Percentiles rank a stretch among this genome's conserved stretches.
phyloP scores from a whole-genome alignment of 1,140 invertebrate genomes.

The Wasmannia auropunctata region DNA sequence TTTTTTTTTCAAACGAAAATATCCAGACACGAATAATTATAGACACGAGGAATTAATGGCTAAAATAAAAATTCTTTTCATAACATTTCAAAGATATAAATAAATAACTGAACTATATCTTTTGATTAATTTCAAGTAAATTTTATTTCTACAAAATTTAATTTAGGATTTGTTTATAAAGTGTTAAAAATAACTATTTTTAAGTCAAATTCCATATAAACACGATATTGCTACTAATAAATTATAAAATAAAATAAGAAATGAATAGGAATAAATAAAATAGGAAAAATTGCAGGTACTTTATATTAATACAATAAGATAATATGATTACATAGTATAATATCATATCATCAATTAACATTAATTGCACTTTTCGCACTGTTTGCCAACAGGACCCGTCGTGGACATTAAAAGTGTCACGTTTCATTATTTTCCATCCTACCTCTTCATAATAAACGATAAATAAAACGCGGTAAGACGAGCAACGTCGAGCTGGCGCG shows the following conservation, averaged over 20 bases:
- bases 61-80: background rate
- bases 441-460: slow-evolving; percentile 24
- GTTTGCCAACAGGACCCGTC: background rate
- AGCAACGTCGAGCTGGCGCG: slow-evolving; percentile 27
- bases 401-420: background rate
- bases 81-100: background rate
- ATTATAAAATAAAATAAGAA: background rate
- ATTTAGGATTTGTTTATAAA: background rate
- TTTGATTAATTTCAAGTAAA: background rate
- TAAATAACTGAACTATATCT: background rate
- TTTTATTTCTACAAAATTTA: background rate
- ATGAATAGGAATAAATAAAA: no score
- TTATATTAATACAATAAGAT: background rate
- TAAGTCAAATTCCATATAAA: background rate
- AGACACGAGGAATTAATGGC: background rate
- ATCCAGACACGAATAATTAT: background rate
- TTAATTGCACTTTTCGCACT: background rate
- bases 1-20: background rate
- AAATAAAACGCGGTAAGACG: slow-evolving; percentile 35
- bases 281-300: background rate
- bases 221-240: background rate
- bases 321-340: background rate
- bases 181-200: background rate
- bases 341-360: background rate
- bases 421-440: slow-evolving; percentile 33